Evolutionary conservation across 2,888 invertebrate genomes (phyloP), one percentile per base, ranked within the genome.

Genomic region (Tipula helvola): DNA sequence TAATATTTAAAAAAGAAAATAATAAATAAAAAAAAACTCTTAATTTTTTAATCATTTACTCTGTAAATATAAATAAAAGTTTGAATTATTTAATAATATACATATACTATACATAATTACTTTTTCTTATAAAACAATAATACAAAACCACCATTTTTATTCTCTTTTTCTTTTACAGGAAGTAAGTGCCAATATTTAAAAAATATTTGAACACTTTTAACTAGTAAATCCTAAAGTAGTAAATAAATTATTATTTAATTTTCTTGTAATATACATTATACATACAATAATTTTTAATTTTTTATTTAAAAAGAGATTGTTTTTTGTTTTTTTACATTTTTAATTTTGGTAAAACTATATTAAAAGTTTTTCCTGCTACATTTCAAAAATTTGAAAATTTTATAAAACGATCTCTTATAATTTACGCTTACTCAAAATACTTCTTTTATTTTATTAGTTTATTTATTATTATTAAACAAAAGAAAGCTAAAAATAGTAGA

Each of bases 121-220:
- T 42, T 39, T 47, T 85, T 41, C 47, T 44, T 86, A 36, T 7
- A 57, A 57, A 39, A 85, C 85, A 87, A 28, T 71, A 71, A 71
- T 71, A 71, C 71, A 71, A 87, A 87, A 86, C 83, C 47, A 28
- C 71, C 42, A 86, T 88, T 89, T 52, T 88, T 89, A 88, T 89
- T 89, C 90, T 88, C 89, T 88, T 89, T 90, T 90, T 89, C 90
- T 90, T 90, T 91, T 91, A 88, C 91, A 91, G 91, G 91, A 91
- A 91, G 91, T 91, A 91, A 91, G 91, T 91, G 89, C 88, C 87
- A 87, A 87, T 86, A 42, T 86, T 71, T 71, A 71, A 28, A 71
- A 71, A 71, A 71, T 71, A 71, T 71, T 71, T 28, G 71, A 71
- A 71, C 71, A 71, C 71, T 71, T 71, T 71, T 71, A 71, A 71